Percentiles rank a stretch among this genome's conserved stretches.
phyloP scores from a whole-genome alignment of 2,888 invertebrate genomes.

The Rotaria magnacalcarata region DNA sequence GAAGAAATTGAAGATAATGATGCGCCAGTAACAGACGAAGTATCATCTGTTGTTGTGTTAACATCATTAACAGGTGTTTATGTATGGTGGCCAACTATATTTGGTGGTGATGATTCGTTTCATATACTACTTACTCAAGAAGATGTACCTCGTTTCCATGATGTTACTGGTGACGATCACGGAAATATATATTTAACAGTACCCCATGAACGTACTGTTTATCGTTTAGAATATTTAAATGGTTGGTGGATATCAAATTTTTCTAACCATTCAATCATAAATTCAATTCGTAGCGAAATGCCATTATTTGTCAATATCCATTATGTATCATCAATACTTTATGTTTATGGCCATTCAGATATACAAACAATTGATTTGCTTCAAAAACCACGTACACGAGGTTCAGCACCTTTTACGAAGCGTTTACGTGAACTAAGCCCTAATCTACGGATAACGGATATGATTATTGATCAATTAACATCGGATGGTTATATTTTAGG shows the following conservation, averaged over 20 bases:
- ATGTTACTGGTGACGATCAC: background rate
- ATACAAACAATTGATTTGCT: slow-evolving; percentile 33
- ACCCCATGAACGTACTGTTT: slow-evolving; percentile 35
- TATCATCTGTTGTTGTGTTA: background rate
- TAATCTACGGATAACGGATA: slow-evolving; percentile 10
- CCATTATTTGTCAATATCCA: slow-evolving; percentile 14
- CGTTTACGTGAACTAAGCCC: slow-evolving; percentile 20
- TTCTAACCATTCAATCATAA: background rate
- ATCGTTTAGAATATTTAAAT: slow-evolving; percentile 1
- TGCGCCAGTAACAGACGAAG: background rate
- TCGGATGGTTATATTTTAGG: slow-evolving; percentile 30
- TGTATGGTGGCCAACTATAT: slow-evolving; percentile 14
- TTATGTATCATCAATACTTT: slow-evolving; percentile 26
- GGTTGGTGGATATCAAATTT: slow-evolving; percentile 34
- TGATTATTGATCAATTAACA: slow-evolving; percentile 32
- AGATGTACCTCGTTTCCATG: slow-evolving; percentile 36
- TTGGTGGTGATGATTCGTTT: slow-evolving; percentile 35
- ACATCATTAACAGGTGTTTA: slow-evolving; percentile 28
- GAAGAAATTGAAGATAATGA: background rate
- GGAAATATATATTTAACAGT: slow-evolving; percentile 29
- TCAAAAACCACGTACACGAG: slow-evolving; percentile 12
- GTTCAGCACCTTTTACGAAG: slow-evolving; percentile 31
- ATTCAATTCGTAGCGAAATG: slow-evolving; percentile 35
- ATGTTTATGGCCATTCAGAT: slow-evolving; percentile 32
- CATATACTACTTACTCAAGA: slow-evolving; percentile 36